These are phyloP conservation scores for Drosophila hawaiiensis DNA, from an alignment of 2,888 invertebrate species.

Conservation along the genomic window DNA sequence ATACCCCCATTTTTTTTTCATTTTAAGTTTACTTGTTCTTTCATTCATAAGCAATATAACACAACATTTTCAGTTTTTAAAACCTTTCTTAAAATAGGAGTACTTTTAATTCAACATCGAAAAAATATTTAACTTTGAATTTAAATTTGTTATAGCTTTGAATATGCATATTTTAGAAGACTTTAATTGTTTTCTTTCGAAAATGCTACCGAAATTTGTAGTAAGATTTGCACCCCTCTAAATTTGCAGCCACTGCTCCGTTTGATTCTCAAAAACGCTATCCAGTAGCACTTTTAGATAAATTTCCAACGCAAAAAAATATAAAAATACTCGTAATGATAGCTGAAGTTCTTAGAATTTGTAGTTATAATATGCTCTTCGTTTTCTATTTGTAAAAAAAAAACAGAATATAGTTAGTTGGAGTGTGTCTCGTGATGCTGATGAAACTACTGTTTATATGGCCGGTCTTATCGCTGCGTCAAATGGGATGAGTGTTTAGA, in stretches of 20 bases:
- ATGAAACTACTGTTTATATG: conserved; percentile 51
- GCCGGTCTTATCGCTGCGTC: conserved; percentile 68
- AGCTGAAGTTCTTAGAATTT: not conserved
- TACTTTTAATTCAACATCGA: not conserved
- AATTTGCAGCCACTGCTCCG: conserved; percentile 21
- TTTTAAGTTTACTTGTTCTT: not conserved
- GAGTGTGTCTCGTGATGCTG: conserved; percentile 36
- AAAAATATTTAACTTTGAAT: no score
- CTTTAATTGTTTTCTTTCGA: not conserved
- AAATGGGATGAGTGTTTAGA: conserved; percentile 63
- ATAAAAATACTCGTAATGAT: not conserved
- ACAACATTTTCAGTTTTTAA: not conserved
- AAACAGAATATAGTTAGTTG: conserved; percentile 4
- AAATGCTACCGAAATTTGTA: not conserved
- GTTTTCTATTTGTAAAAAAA: not conserved
- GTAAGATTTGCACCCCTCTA: conserved; percentile 8
- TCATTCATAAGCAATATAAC: not conserved
- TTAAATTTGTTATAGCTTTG: not conserved
- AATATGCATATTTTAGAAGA: not conserved
- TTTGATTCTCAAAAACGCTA: conserved; percentile 18
- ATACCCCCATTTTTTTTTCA: not conserved
- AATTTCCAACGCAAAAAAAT: conserved; percentile 45
- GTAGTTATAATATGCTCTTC: not conserved
- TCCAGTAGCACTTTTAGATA: conserved; percentile 57
- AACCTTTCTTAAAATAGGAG: not conserved